Base-by-base conservation (phyloP, 2,888 invertebrate species). In the Chrysomela aeneicollis region DNA sequence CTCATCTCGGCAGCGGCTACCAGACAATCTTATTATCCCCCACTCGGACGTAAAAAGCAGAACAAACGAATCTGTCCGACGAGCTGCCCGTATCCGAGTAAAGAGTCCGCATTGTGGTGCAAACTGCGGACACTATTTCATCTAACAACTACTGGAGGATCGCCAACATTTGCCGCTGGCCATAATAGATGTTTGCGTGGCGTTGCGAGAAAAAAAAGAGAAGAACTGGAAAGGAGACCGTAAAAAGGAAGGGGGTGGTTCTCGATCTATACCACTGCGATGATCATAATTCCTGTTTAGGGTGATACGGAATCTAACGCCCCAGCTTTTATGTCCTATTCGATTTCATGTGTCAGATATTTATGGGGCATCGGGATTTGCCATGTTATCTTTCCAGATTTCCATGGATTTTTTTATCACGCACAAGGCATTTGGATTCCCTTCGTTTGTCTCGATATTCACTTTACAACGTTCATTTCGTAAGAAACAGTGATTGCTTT, bases 201-300 rank as follows among this genome's bases (percentile, higher is more conserved):
- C 64, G 61, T 10, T 5, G 32, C 19, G 21, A 51, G 42, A 30
- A 32, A 32, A 63, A 46, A 51, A 30, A 59, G n/a, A 15, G 18
- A 19, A 49, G 54, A 61, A 54, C 71, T 67, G 71, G 70, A 73
- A 71, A 70, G 70, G 59, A 67, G 70, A 69, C 69, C 71, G 35
- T 57, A 47, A 63, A 71, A 53, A 76, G 74, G 47, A 50, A 35
- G 75, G 73, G 63, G 62, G 63, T 64, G 67, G 69, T 72, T 71
- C 72, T 72, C 74, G 71, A 78, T 76, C 76, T 74, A 77, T 78
- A 76, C 74, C 76, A n/a, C 77, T 75, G 74, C 76, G 72, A 74
- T 73, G 71, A 74, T 76, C 72, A 76, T 78, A 78, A 77, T 74
- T 78, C 71, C 68, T 73, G 55, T 65, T 60, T 65, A 65, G 65